Base-by-base conservation (phyloP, 2,797 vertebrate species). In the Mormyrus hasselquistii region DNA sequence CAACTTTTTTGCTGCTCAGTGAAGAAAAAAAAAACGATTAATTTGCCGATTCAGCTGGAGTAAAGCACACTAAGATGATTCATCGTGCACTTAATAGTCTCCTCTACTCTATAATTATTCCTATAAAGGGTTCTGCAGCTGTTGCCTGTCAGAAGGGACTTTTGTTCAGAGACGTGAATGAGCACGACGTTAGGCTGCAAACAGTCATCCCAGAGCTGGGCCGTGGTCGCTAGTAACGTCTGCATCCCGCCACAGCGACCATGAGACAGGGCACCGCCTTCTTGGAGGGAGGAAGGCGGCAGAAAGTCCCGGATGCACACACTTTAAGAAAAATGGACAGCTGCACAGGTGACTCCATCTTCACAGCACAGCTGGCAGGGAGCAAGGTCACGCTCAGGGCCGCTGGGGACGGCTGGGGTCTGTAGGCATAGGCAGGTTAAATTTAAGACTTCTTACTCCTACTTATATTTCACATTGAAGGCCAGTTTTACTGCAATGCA, bases 71-170 rank as follows among this genome's bases (percentile, higher is more conserved):
- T 38, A 41, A 88, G 90, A 92, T 94, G 93, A 90, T 87, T 94
- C 92, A 94, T 94, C 92, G 86, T 90, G 90, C 90, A 12, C 91
- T 93, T 92, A 90, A 86, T 88, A 89, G 91, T 82, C 89, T 2
- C 19, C 89, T 49, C 65, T 87, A 16, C 90, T 92, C 93, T 93
- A 90, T 94, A 93, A 94, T 95, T 94, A 94, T 90, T 91, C 62
- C 90, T 92, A 82, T 92, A 89, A 92, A 91, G 90, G 19, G 86
- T 90, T 88, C 90, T 90, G 89, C 93, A 94, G 93, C 94, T 95
- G 92, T 62, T 93, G 73, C 38, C 83, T 1, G 79, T 88, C 89
- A 92, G 90, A 92, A 92, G 92, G 90, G 90, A 44, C 90, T 62
- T 91, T 90, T 94, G 91, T 93, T 90, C 93, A 85, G 90, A 89